Base-by-base conservation (phyloP, 64 coral and sea anemone species). In the Montipora sp. region DNA sequence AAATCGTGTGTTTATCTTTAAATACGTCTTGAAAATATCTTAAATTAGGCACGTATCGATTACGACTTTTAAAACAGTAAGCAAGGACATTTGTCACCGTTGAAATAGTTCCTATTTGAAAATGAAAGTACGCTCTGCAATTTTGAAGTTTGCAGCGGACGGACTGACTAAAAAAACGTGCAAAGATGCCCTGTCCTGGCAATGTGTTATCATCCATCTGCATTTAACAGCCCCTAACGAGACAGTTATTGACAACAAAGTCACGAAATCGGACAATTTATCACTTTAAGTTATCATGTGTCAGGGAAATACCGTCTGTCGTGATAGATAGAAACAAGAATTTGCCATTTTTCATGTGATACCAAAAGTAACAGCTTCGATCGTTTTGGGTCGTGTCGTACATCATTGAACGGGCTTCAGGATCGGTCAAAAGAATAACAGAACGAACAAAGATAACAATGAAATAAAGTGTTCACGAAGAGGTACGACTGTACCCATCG, bases 191-290 rank as follows among this genome's bases (percentile, higher is more conserved):
- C 27, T 48, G 47, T 70, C 65, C 46, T 71, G 20, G 65, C 82
- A 85, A 70, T 85, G 11, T 71, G 47, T 46, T 85, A 85, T 85
- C 82, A 50, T 71, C 63, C 47, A 85, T 70, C 82, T 16, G 60
- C 66, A 85, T 85, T 85, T 85, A 85, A 63, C 82, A 85, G 82
- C 71, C 82, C 65, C 82, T 85, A 85, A 85, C 82, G 12, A 85
- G 82, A 85, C 82, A 85, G 82, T 85, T 85, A 85, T 85, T 85
- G 82, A 85, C 82, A 85, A 47, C 27, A 2, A 85, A 72, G 82
- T 85, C 82, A 85, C 82, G 82, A 72, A 85, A 85, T 20, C 16
- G 7, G 63, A 85, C 49, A 85, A 85, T 85, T 85, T 85, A 85
- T 85, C 82, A 85, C 61, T 63, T 48, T 8, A 11, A 51, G 82